phyloP scores from a whole-genome alignment of 1,140 invertebrate species.

The Pomacea maculata region DNA sequence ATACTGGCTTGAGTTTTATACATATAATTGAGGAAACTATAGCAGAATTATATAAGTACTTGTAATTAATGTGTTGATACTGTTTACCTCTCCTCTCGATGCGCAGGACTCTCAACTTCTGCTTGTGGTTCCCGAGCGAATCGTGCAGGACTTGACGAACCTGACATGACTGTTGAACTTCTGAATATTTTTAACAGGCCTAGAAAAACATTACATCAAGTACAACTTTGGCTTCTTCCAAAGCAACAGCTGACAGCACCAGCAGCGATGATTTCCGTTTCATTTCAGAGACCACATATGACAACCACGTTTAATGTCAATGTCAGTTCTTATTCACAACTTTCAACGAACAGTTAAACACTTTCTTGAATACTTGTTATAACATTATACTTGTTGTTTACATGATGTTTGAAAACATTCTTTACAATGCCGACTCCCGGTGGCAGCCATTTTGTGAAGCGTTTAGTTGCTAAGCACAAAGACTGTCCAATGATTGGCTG shows the following conservation, averaged over 20 bases:
- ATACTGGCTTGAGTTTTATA: no score
- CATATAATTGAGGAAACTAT: no score
- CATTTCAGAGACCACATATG: not conserved
- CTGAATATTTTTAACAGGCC: not conserved
- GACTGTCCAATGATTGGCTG: no score
- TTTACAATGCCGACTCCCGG: not conserved
- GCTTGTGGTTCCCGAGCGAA: conserved; percentile 21
- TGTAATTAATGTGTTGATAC: no score
- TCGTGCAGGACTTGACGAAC: conserved; percentile 22
- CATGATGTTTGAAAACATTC: not conserved
- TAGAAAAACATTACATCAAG: not conserved
- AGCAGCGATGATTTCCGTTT: not conserved
- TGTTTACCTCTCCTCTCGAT: conserved; percentile 27
- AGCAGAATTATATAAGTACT: no score
- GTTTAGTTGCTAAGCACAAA: no score
- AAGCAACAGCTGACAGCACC: not conserved
- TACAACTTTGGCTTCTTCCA: not conserved
- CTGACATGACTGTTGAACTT: conserved; percentile 19
- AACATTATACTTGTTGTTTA: not conserved
- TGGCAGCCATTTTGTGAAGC: conserved; percentile 52
- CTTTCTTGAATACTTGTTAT: no score
- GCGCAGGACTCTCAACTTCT: conserved; percentile 27
- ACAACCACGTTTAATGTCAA: no score
- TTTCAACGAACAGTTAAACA: no score
- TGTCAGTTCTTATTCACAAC: no score